Percentiles rank a stretch among this genome's conserved stretches.
Evolutionary conservation across 1,140 invertebrate species (phyloP).

Genomic region (Zaprionus kolodkinae): DNA sequence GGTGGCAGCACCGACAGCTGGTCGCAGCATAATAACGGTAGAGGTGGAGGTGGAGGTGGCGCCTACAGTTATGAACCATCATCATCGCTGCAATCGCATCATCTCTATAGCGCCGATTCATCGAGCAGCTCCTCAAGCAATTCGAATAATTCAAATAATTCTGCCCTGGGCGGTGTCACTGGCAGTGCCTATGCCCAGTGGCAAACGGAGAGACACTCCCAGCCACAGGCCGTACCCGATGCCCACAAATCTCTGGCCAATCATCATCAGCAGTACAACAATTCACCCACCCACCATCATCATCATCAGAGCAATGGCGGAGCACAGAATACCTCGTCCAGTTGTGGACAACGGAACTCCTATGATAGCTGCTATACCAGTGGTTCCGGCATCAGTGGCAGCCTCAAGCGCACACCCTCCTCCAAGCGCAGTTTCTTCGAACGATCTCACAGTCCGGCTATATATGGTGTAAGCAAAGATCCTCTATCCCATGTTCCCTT

Average conservation of each 20-base stretch:
- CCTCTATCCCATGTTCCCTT: not conserved
- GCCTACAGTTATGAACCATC: constrained; percentile 53
- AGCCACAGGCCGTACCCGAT: constrained; percentile 79
- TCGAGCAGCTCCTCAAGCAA: constrained; percentile 77
- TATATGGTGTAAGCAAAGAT: constrained; percentile 73
- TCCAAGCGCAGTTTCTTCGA: constrained; percentile 77
- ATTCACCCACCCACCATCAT: constrained; percentile 65
- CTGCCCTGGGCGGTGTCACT: constrained; percentile 58
- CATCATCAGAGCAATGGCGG: constrained; percentile 29
- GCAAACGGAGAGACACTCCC: constrained; percentile 73
- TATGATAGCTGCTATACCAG: constrained; percentile 63
- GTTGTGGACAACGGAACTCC: constrained; percentile 50
- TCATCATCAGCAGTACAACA: constrained; percentile 68
- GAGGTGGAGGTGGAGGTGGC: constrained; percentile 8
- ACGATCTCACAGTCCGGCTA: constrained; percentile 79
- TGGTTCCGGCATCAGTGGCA: constrained; percentile 52
- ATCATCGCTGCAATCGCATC: constrained; percentile 46
- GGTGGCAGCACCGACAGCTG: constrained; percentile 67
- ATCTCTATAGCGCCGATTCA: constrained; percentile 72
- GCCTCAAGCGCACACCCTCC: constrained; percentile 77
- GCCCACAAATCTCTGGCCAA: constrained; percentile 72
- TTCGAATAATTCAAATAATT: constrained; percentile 60
- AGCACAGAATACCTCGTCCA: not conserved
- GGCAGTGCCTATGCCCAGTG: constrained; percentile 72
- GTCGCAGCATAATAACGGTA: constrained; percentile 54